Percentiles rank a stretch among this genome's conserved stretches.
phyloP scores from a whole-genome alignment of 2,113 vertebrate genomes.

The Tachycineta bicolor region DNA sequence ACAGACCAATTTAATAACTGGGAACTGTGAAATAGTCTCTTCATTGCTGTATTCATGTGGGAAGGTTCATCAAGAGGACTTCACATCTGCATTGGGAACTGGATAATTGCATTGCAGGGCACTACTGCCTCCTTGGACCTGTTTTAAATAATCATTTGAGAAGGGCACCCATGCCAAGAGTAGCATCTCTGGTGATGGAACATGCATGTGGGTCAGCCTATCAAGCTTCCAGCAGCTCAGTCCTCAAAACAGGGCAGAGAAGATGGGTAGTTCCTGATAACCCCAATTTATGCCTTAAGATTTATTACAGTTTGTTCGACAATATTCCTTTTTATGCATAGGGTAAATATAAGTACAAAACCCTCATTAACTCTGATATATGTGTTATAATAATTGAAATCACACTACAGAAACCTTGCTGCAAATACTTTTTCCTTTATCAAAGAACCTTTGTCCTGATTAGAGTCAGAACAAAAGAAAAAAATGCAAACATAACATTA shows the following conservation, averaged over 20 bases:
- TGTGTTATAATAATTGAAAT: background rate
- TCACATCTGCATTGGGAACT: conserved; percentile 31
- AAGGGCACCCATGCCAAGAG: background rate
- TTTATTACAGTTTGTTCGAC: background rate
- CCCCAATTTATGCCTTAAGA: background rate
- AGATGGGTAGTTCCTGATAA: background rate
- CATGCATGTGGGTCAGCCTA: background rate
- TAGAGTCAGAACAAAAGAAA: background rate
- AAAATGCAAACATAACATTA: background rate
- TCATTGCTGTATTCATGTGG: conserved; percentile 35
- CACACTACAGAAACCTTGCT: background rate
- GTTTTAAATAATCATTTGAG: conserved; percentile 22
- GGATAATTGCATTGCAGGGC: conserved; percentile 37
- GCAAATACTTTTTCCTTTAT: background rate
- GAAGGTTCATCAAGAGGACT: conserved; percentile 38
- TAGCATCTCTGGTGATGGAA: background rate
- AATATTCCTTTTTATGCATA: background rate
- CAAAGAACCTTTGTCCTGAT: background rate
- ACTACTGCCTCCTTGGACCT: background rate
- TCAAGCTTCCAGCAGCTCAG: background rate
- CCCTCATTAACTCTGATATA: background rate
- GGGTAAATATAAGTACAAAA: background rate
- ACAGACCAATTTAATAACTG: conserved; percentile 49
- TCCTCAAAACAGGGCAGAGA: background rate
- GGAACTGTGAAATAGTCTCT: conserved; percentile 37